These are phyloP conservation scores for silkworm (Bombyx mori) DNA, from an alignment of 1,140 invertebrate species.

Conservation along the genomic window ASM3026992v2 NC_085130.1:6849501-6850000, in stretches of 20 bases:
- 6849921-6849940: conserved; percentile 63
- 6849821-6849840: conserved; percentile 31
- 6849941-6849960: conserved; percentile 63
- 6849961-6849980: conserved; percentile 49
- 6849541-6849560: too few species aligned
- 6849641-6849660: conserved; percentile 61
- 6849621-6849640: conserved; percentile 57
- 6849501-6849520: too few species aligned
- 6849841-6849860: conserved; percentile 45
- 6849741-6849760: conserved; percentile 8
- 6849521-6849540: too few species aligned
- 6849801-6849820: conserved; percentile 25
- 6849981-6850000: conserved; percentile 51
- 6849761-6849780: conserved; percentile 25
- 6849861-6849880: conserved; percentile 54
- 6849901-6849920: conserved; percentile 54
- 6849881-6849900: conserved; percentile 50
- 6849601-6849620: conserved; percentile 62
- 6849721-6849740: conserved; percentile 7
- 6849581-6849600: conserved; percentile 22
- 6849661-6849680: conserved; percentile 47
- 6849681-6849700: conserved; percentile 45
- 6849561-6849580: too few species aligned
- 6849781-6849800: conserved; percentile 17
- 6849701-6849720: conserved; percentile 48